Base-by-base conservation (phyloP, 64 coral and sea anemone genomes). In the Orbicella faveolata region DNA sequence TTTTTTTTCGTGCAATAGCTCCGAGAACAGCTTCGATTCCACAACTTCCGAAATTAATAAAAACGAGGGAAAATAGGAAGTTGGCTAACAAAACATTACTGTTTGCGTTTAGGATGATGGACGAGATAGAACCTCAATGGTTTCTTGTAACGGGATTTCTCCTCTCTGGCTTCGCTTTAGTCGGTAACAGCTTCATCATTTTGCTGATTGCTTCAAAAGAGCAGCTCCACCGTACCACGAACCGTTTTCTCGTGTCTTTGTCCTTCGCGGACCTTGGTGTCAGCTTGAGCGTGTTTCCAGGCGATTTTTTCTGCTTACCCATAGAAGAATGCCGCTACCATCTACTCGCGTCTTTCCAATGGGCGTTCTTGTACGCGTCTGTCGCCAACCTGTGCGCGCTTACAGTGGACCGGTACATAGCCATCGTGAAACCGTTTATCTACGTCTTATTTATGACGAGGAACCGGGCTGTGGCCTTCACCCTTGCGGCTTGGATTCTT, bases 121-220 rank as follows among this genome's bases (percentile, higher is more conserved):
- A 52, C 67, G 10, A 25, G 9, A 21, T 3, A 23, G 21, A 52
- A 7, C 81, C 81, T 35, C 62, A 39, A 23, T 83, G 5, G 81
- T 66, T 23, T n/a, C 7, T 57, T 41, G 81, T 11, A 39, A 62
- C 67, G 26, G 37, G 63, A 17, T 83, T 62, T 62, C 17, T 83
- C 67, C 23, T 83, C 16, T 23, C 81, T 7, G 19, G 19, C 64
- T 13, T 83, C 19, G 81, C 61, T 16, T 11, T 83, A 18, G 9
- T 44, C 20, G 81, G 81, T 15, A 83, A 83, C 35, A 68, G 34
- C 81, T 68, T 83, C 9, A 39, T 69, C 61, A 83, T 83, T 68
- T 2, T 68, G 19, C 35, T 83, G 6, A 83, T 83, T 44, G 19
- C 18, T n/a, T 83, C 63, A 6, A 83, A 83, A 19, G 41, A 66